Evolutionary conservation across 2,113 vertebrate genomes (phyloP).

Genomic region (Tetraodon nigroviridis): DNA sequence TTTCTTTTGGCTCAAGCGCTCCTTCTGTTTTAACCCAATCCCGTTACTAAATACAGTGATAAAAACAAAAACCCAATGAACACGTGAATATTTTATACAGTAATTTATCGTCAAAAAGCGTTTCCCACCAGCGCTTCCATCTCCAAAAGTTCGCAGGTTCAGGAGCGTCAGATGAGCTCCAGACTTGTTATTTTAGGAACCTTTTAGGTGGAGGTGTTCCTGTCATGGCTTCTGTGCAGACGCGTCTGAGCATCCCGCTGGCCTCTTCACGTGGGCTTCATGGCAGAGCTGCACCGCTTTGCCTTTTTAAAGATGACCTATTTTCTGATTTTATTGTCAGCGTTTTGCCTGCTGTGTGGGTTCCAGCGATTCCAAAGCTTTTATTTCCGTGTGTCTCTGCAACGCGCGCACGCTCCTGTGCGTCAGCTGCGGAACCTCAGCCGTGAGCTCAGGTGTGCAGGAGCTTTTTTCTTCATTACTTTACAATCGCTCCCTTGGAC

Average conservation of each 20-base stretch:
- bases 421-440: too few relatives aligned
- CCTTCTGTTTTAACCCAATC: too few relatives aligned
- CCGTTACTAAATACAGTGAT: too few relatives aligned
- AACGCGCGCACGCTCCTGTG: constrained; percentile 9
- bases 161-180: constrained; percentile 40
- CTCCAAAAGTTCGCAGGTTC: constrained; percentile 32
- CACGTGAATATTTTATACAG: too few relatives aligned
- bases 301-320: constrained; percentile 56
- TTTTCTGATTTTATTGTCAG: constrained; percentile 47
- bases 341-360: constrained; percentile 44
- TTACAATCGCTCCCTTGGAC: too few relatives aligned
- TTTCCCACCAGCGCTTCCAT: neutral
- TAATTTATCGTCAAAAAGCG: neutral
- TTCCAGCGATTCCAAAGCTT: constrained; percentile 31
- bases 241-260: constrained; percentile 35
- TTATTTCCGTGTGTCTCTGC: constrained; percentile 19
- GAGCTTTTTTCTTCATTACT: too few relatives aligned
- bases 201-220: constrained; percentile 63
- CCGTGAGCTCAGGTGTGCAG: too few relatives aligned
- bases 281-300: constrained; percentile 32
- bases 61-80: too few relatives aligned
- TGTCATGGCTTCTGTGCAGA: constrained; percentile 45
- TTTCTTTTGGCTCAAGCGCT: too few relatives aligned
- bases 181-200: constrained; percentile 58
- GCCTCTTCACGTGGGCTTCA: constrained; percentile 35